phyloP scores from a whole-genome alignment of 2,113 vertebrate genomes.

The Phainopepla nitens region DNA sequence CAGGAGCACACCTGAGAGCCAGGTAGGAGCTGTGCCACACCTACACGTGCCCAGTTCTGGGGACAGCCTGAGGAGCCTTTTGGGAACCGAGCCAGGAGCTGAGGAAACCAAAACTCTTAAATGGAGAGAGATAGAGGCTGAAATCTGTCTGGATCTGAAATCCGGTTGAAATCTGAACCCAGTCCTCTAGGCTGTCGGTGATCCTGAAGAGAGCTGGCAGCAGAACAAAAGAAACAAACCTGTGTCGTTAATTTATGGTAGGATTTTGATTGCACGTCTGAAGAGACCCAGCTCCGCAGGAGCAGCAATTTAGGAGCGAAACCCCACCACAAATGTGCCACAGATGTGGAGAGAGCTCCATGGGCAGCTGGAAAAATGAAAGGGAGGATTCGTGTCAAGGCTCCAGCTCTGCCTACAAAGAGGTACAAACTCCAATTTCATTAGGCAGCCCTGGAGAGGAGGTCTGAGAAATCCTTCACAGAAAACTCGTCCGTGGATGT shows the following conservation, averaged over 20 bases:
- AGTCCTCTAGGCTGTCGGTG: not conserved
- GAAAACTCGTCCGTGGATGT: fast-evolving
- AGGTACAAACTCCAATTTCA: not conserved
- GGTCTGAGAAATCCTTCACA: not conserved
- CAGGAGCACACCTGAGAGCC: not conserved
- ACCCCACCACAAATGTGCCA: not conserved
- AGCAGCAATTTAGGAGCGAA: not conserved
- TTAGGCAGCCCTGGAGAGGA: not conserved
- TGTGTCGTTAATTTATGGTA: not conserved
- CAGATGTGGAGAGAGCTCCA: not conserved
- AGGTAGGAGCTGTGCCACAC: fast-evolving
- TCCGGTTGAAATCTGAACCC: too few relatives aligned
- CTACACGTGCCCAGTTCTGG: not conserved
- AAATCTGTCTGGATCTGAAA: not conserved
- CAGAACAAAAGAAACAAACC: not conserved
- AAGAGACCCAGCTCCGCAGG: not conserved
- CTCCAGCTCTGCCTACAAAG: not conserved
- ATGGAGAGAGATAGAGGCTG: not conserved
- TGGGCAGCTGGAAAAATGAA: not conserved
- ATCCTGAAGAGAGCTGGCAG: not conserved
- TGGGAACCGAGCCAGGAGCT: not conserved
- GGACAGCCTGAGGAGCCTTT: not conserved
- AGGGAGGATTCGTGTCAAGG: not conserved
- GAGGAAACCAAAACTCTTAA: not conserved
- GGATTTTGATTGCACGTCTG: not conserved